Percentiles rank a stretch among this genome's conserved stretches.
These are phyloP conservation scores for Bettongia penicillata DNA, from an alignment of 2,113 vertebrate genomes.

Conservation along the genomic window DNA sequence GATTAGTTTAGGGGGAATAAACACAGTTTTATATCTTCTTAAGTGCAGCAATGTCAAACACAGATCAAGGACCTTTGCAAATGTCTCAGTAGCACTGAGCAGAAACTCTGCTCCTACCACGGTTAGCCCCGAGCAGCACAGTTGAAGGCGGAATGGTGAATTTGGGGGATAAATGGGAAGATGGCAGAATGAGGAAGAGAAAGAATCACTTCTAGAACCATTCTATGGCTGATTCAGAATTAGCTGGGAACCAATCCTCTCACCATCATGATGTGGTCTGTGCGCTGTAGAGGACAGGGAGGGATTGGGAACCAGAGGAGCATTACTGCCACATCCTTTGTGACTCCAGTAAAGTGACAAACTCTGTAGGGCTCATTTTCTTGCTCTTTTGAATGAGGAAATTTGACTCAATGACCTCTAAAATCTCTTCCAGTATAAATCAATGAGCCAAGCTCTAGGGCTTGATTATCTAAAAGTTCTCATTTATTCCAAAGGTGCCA, in stretches of 20 bases:
- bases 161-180: constrained; percentile 28
- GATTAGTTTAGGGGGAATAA: constrained; percentile 78
- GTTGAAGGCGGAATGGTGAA: constrained; percentile 8
- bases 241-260: constrained; percentile 10
- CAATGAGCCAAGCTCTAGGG: neutral
- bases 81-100: constrained; percentile 19
- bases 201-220: neutral
- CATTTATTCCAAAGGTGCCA: neutral
- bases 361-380: neutral
- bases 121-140: constrained; percentile 28
- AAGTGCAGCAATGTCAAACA: constrained; percentile 43
- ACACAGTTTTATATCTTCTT: constrained; percentile 74
- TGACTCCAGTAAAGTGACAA: neutral
- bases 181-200: constrained; percentile 5
- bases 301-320: neutral
- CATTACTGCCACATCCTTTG: neutral
- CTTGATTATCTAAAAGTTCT: neutral
- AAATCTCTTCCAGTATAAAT: neutral
- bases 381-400: neutral
- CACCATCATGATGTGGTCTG: neutral
- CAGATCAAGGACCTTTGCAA: constrained; percentile 55
- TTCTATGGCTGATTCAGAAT: neutral
- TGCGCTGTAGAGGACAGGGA: neutral
- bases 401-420: neutral
- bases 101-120: constrained; percentile 10